A percentile compares a stretch with the other conserved stretches of the same genome.
phyloP scores from a whole-genome alignment of 2,113 vertebrate species.

The Tyrannus savana region DNA sequence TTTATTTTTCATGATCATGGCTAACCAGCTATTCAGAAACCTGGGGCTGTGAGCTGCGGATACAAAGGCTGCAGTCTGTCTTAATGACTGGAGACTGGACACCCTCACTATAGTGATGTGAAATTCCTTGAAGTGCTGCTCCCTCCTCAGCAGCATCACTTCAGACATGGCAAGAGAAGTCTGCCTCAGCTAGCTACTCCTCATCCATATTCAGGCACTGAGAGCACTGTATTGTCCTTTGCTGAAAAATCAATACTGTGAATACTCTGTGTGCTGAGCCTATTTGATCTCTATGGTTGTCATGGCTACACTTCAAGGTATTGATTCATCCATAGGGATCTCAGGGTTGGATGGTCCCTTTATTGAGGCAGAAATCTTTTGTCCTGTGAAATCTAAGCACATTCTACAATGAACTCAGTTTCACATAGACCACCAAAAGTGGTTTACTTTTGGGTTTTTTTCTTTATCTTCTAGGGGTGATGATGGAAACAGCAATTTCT shows the following conservation, averaged over 20 bases:
- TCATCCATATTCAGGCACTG: slow-evolving; percentile 54
- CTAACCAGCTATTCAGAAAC: slow-evolving; percentile 21
- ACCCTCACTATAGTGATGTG: not conserved
- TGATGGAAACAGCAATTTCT: not conserved
- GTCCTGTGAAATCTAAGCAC: slow-evolving; percentile 46
- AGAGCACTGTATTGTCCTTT: slow-evolving; percentile 45
- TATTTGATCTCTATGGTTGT: slow-evolving; percentile 66
- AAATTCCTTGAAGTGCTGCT: slow-evolving; percentile 11
- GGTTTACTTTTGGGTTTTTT: not conserved
- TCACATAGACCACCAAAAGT: slow-evolving; percentile 9
- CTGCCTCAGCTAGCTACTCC: slow-evolving; percentile 18
- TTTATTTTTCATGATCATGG: not conserved
- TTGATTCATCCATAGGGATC: slow-evolving; percentile 63
- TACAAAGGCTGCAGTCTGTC: not conserved
- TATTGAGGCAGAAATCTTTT: slow-evolving; percentile 49
- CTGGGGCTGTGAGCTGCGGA: not conserved
- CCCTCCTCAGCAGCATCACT: not conserved
- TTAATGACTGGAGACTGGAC: not conserved
- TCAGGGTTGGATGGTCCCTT: slow-evolving; percentile 45
- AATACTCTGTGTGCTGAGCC: slow-evolving; percentile 55
- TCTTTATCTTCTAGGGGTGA: not conserved
- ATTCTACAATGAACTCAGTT: not conserved
- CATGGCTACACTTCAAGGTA: slow-evolving; percentile 68
- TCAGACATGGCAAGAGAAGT: not conserved
- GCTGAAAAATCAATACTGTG: slow-evolving; percentile 67